Evolutionary conservation across 2,113 vertebrate species (phyloP).

Genomic region (Cottus gobio): DNA sequence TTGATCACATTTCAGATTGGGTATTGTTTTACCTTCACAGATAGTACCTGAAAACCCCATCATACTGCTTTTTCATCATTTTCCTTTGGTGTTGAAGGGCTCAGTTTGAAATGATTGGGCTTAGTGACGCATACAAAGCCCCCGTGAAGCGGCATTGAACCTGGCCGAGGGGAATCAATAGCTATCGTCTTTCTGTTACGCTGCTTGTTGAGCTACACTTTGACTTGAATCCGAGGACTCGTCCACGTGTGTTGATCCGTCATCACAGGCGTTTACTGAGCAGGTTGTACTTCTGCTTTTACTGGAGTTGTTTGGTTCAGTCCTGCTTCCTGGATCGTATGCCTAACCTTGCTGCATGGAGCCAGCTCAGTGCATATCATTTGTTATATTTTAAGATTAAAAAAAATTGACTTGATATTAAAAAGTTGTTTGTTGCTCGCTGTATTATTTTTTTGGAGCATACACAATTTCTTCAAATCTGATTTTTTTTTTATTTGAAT

Average conservation of each 20-base stretch:
- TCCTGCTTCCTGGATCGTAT: slow-evolving; percentile 16
- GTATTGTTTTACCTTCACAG: not conserved
- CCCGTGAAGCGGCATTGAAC: not conserved
- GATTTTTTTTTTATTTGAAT: slow-evolving; percentile 75
- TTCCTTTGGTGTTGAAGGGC: not conserved
- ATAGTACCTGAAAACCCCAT: not conserved
- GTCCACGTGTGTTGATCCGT: slow-evolving; percentile 45
- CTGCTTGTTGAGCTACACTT: slow-evolving; percentile 17
- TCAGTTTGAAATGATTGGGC: slow-evolving; percentile 14
- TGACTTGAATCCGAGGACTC: slow-evolving; percentile 32
- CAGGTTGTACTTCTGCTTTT: slow-evolving; percentile 46
- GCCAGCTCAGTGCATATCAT: not conserved
- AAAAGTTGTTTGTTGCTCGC: slow-evolving; percentile 26
- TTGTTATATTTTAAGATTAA: slow-evolving; percentile 20
- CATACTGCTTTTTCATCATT: not conserved
- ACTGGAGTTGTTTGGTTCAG: slow-evolving; percentile 41
- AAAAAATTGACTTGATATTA: slow-evolving; percentile 24
- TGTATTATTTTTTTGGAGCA: slow-evolving; percentile 50
- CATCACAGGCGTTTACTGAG: slow-evolving; percentile 9
- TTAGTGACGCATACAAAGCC: not conserved
- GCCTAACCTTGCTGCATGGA: slow-evolving; percentile 12
- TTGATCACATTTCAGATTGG: not conserved
- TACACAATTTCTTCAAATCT: slow-evolving; percentile 56
- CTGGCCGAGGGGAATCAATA: slow-evolving; percentile 2
- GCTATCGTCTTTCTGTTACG: not conserved